These are phyloP conservation scores for Mayetiola destructor DNA, from an alignment of 2,888 invertebrate genomes.

Conservation along the genomic window DNA sequence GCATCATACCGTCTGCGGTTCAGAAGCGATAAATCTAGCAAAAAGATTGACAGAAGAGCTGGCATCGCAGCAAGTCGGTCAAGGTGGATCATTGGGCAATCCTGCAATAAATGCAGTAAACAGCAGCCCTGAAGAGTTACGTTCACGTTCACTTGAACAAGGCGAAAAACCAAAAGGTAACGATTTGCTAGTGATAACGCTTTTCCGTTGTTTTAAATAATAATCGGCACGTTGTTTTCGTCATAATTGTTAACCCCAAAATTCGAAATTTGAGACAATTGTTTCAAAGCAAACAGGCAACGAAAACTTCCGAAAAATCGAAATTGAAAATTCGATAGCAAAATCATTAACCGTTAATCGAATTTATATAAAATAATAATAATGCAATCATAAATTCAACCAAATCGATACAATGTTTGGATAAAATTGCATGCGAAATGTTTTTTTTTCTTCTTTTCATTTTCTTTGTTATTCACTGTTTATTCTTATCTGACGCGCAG, in stretches of 20 bases:
- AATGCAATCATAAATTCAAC: too few relatives aligned
- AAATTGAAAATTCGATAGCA: too few relatives aligned
- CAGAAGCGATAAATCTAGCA: conserved; percentile 62
- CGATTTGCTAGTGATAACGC: neutral
- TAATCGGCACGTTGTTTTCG: neutral
- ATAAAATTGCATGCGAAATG: too few relatives aligned
- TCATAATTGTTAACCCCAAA: neutral
- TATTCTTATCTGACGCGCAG: too few relatives aligned
- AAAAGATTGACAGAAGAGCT: conserved; percentile 54
- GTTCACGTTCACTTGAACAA: conserved; percentile 53
- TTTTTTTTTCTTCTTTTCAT: too few relatives aligned
- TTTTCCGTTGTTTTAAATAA: neutral
- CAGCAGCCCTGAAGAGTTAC: conserved; percentile 43
- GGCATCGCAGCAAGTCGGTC: conserved; percentile 29
- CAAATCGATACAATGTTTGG: too few relatives aligned
- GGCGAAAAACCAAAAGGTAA: conserved; percentile 31
- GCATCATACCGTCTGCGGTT: conserved; percentile 63
- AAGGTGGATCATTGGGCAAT: conserved; percentile 25
- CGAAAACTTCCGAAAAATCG: neutral
- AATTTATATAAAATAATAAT: too few relatives aligned
- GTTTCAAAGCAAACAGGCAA: too few relatives aligned
- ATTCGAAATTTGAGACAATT: neutral
- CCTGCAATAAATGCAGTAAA: conserved; percentile 26
- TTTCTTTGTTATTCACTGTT: too few relatives aligned
- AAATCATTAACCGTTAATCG: too few relatives aligned